phyloP scores from a whole-genome alignment of 2,888 invertebrate genomes.

The Mythimna ferrago region DNA sequence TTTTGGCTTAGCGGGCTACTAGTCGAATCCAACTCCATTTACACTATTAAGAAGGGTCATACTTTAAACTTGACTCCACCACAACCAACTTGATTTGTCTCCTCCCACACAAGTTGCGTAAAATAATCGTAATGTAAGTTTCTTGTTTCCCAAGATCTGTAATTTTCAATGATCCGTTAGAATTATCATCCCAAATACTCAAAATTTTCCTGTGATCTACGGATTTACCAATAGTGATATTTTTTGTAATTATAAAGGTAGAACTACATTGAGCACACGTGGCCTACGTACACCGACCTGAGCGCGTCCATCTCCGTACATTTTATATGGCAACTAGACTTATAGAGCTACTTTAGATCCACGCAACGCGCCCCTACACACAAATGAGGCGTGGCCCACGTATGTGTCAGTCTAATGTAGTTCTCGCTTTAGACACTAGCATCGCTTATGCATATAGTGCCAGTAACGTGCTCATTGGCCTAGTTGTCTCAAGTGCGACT shows the following conservation, averaged over 20 bases:
- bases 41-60: conserved; percentile 5
- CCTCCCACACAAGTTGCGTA: conserved; percentile 84
- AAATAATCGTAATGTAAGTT: conserved; percentile 82
- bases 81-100: conserved; percentile 81
- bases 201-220: background rate
- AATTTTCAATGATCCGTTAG: conserved; percentile 41
- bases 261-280: too few relatives aligned
- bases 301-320: too few relatives aligned
- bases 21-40: background rate
- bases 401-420: too few relatives aligned
- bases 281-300: too few relatives aligned
- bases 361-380: too few relatives aligned
- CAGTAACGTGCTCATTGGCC: background rate
- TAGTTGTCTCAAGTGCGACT: background rate
- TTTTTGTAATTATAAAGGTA: background rate
- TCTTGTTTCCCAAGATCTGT: conserved; percentile 71
- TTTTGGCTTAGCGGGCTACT: too few relatives aligned
- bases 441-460: too few relatives aligned
- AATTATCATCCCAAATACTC: background rate
- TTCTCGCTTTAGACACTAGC: too few relatives aligned
- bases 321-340: too few relatives aligned
- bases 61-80: conserved; percentile 85
- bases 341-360: too few relatives aligned
- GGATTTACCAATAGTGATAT: background rate
- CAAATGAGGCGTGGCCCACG: too few relatives aligned